Evolutionary conservation across 2,888 invertebrate genomes (phyloP).

Genomic region (Drosophila pseudotakahashii): DNA sequence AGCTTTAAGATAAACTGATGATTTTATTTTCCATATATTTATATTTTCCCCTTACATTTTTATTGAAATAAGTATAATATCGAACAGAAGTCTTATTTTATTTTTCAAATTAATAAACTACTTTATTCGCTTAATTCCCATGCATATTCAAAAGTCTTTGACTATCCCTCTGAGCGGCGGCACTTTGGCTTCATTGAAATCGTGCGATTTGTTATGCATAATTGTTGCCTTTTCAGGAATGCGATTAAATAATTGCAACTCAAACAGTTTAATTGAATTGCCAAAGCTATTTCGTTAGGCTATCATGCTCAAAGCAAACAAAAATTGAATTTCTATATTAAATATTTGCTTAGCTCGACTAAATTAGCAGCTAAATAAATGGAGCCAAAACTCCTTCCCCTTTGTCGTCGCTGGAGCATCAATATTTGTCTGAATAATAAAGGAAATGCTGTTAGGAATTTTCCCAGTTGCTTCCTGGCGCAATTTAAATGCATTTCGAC

Average conservation of each 20-base stretch:
- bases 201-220: conserved; percentile 33
- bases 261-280: conserved; percentile 61
- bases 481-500: conserved; percentile 45
- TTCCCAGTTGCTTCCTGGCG: conserved; percentile 11
- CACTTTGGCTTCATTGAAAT: conserved; percentile 22
- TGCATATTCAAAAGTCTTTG: conserved; percentile 5
- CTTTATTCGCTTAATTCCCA: background rate
- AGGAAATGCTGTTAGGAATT: conserved; percentile 35
- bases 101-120: background rate
- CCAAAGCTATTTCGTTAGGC: conserved; percentile 35
- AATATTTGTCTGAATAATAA: conserved; percentile 42
- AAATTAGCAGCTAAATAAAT: conserved; percentile 41
- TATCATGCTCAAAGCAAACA: conserved; percentile 49
- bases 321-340: conserved; percentile 49
- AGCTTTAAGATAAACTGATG: no score
- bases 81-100: background rate
- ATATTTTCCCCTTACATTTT: background rate
- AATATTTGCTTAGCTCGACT: conserved; percentile 43
- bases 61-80: no score
- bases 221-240: conserved; percentile 42
- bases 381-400: conserved; percentile 13
- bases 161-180: background rate
- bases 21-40: background rate
- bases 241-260: conserved; percentile 46
- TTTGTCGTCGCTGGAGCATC: conserved; percentile 9